Evolutionary conservation across 2,113 vertebrate species (phyloP).

Genomic region (Rhombomys opimus): DNA sequence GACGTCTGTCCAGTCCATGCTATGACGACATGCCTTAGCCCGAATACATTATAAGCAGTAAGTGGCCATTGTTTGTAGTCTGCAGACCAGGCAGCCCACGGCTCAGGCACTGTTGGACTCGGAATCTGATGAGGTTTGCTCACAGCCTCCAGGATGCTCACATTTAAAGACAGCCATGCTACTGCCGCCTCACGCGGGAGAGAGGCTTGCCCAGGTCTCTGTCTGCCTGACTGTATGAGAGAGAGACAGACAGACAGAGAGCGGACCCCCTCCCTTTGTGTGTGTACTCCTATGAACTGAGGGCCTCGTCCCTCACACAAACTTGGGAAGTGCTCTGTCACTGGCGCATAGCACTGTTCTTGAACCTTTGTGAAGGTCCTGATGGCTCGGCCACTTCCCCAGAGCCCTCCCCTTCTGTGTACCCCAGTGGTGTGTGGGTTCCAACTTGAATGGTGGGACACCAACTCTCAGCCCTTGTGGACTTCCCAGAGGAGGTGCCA

Average conservation of each 20-base stretch:
- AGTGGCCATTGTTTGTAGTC: not conserved
- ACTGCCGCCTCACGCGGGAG: not conserved
- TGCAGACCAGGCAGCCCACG: not conserved
- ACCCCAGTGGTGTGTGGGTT: not conserved
- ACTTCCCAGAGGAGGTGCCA: not conserved
- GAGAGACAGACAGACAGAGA: not conserved
- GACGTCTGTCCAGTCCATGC: not conserved
- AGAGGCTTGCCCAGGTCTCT: not conserved
- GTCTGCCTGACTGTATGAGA: not conserved
- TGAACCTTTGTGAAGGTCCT: not conserved
- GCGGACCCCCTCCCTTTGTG: not conserved
- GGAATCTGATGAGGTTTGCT: not conserved
- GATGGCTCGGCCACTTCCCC: not conserved
- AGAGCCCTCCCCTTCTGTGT: too few species aligned
- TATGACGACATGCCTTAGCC: not conserved
- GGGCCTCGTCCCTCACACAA: too few species aligned
- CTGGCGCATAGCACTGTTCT: not conserved
- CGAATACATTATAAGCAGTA: not conserved
- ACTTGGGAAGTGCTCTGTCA: not conserved
- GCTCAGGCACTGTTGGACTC: not conserved
- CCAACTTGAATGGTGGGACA: not conserved
- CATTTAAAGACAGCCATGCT: not conserved
- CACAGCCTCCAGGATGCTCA: not conserved
- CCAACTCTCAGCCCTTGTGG: too few species aligned
- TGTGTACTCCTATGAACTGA: not conserved